Evolutionary conservation across 2,888 invertebrate genomes (phyloP).

Genomic region (Yponomeuta evonymella): DNA sequence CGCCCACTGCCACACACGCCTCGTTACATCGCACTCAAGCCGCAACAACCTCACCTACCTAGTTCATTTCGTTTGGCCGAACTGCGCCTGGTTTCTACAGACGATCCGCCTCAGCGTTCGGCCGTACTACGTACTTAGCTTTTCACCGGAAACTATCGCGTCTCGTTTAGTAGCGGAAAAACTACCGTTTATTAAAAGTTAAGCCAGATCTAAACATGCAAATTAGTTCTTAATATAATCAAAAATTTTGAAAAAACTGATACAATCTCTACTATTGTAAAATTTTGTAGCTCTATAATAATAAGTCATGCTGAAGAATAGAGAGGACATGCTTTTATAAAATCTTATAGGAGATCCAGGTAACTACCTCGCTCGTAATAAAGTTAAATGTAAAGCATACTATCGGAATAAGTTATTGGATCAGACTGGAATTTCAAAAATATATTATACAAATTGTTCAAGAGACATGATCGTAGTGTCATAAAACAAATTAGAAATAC

Average conservation of each 20-base stretch:
- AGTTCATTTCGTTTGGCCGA: neutral
- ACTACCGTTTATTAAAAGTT: neutral
- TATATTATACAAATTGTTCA: conserved; percentile 17
- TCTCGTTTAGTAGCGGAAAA: neutral
- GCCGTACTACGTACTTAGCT: neutral
- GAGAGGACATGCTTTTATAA: conserved; percentile 55
- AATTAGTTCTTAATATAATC: conserved; percentile 1
- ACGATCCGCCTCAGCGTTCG: neutral
- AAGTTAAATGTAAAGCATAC: conserved; percentile 13
- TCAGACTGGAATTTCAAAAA: conserved; percentile 13
- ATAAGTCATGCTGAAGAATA: conserved; percentile 56
- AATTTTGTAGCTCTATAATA: conserved; percentile 37
- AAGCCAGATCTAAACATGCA: conserved; percentile 16
- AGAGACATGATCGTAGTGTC: neutral
- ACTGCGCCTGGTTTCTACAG: neutral
- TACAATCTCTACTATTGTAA: conserved; percentile 2
- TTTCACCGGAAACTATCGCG: neutral
- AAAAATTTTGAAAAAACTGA: neutral
- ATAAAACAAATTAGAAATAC: neutral
- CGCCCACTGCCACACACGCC: conserved; percentile 67
- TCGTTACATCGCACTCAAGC: conserved; percentile 37
- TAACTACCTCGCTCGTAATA: conserved; percentile 6
- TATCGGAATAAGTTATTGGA: conserved; percentile 10
- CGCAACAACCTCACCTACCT: neutral
- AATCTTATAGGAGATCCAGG: conserved; percentile 22